Base-by-base conservation (phyloP, 2,888 invertebrate genomes). In the Bhutanitis thaidina region DNA sequence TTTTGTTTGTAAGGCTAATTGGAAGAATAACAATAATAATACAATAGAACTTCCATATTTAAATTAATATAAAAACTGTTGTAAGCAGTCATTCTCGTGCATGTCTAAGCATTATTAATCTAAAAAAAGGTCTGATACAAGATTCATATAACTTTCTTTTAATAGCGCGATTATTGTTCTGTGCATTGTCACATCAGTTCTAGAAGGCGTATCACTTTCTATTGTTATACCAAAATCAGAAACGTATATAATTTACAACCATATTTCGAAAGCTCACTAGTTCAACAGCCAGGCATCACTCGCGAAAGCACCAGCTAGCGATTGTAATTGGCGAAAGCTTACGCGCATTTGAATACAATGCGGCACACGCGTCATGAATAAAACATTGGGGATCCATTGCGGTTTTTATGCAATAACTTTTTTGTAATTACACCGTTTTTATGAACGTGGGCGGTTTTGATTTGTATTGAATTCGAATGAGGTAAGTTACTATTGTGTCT, bases 331-430 rank as follows among this genome's bases (percentile, higher is more conserved):
- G 88, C 86, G 88, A 88, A 88, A 89, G 88, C 82, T 61, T 69
- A 55, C 35, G 2, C 45, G 41, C 69, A 88, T 89, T 87, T 87
- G 82, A 87, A 89, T 89, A 89, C 88, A 89, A 89, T 89, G 77
- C 57, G 57, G 41, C 38, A 34, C 47, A 38, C 52, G 43, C 71
- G 69, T 60, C 52, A 80, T 88, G 88, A 86, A 88, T 88, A 76
- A 88, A 74, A 79, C 80, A 88, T 86, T 62, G 9, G 49, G 59
- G 58, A 57, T 57, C 58, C 61, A 57, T 60, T 62, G 62, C 58
- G 63, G 63, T 68, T 82, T 83, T 81, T 80, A 79, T 83, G 81
- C 77, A 80, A 80, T 66, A 59, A 62, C 60, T 63, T 61, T 60
- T 60, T 64, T 71, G 68, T 79, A 79, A 80, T 79, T 73, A 68